These are phyloP conservation scores for Hirtodrosophila trivittata DNA, from an alignment of 2,888 invertebrate species.

Conservation along the genomic window DNA sequence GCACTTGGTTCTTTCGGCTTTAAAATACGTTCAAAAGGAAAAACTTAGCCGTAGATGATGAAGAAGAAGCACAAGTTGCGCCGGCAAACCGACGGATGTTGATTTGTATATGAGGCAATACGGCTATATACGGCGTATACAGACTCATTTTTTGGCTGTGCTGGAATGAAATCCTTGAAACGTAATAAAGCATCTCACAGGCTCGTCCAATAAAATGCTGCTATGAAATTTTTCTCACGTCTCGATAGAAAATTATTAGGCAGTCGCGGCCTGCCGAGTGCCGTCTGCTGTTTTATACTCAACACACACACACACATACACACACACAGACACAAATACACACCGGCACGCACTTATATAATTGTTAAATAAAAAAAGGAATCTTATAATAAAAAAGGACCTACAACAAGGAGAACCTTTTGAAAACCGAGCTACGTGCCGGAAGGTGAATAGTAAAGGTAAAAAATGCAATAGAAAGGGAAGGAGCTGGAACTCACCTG, in stretches of 20 bases:
- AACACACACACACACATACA: constrained; percentile 5
- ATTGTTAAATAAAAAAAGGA: constrained; percentile 31
- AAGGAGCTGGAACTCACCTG: constrained; percentile 74
- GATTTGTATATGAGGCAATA: constrained; percentile 71
- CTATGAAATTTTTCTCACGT: constrained; percentile 74
- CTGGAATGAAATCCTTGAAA: constrained; percentile 27
- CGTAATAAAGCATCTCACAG: constrained; percentile 41
- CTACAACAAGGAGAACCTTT: constrained; percentile 26
- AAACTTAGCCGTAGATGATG: constrained; percentile 13
- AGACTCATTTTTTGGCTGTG: constrained; percentile 20
- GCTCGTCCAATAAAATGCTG: constrained; percentile 53
- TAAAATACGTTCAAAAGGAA: constrained; percentile 43
- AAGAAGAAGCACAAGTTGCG: constrained; percentile 11
- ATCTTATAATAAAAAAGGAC: constrained; percentile 13
- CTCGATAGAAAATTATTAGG: constrained; percentile 69
- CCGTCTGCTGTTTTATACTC: constrained; percentile 33
- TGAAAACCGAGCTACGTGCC: constrained; percentile 34
- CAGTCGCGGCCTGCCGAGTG: constrained; percentile 37
- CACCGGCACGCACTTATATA: constrained; percentile 20
- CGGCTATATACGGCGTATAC: constrained; percentile 8
- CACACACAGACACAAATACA: constrained; percentile 10
- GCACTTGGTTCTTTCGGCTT: constrained; percentile 45
- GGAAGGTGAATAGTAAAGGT: constrained; percentile 3
- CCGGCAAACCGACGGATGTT: constrained; percentile 72
- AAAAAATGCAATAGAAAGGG: constrained; percentile 5